Conservation (phyloP, 2,797 vertebrate genomes). For the Notamacropus eugenii region DNA sequence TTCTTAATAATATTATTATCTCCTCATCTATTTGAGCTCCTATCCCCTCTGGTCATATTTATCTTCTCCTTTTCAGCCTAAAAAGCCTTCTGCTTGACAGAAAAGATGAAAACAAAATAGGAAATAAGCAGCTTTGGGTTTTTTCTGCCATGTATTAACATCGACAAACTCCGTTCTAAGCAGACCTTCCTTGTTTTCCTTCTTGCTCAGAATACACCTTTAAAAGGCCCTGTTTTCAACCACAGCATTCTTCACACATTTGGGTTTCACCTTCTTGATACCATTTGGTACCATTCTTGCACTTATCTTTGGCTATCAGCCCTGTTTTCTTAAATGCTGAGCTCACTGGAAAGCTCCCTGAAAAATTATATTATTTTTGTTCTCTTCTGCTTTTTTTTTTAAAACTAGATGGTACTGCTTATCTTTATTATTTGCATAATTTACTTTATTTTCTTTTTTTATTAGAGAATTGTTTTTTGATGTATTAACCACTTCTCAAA, state of each 20-base stretch:
- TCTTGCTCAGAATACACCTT: neutral
- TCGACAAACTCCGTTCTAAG: neutral
- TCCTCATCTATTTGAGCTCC: neutral
- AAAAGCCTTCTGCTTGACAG: neutral
- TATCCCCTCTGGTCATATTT: neutral
- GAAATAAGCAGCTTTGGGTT: neutral
- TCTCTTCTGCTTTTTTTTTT: neutral
- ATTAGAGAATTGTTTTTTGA: neutral
- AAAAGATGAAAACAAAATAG: neutral
- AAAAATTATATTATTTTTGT: neutral
- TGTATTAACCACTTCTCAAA: neutral
- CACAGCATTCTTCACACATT: neutral
- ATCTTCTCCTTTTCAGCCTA: neutral
- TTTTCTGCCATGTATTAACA: neutral
- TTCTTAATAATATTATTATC: neutral
- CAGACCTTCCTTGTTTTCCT: neutral
- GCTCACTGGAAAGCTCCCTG: neutral
- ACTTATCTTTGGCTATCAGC: neutral
- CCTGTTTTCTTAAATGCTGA: neutral
- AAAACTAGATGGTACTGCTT: neutral
- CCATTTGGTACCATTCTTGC: neutral
- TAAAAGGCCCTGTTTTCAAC: neutral
- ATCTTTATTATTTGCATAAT: neutral
- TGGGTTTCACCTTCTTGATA: neutral
- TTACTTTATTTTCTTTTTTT: neutral